Conservation (phyloP, 1,140 invertebrate genomes). For the Antheraea pernyi region DNA sequence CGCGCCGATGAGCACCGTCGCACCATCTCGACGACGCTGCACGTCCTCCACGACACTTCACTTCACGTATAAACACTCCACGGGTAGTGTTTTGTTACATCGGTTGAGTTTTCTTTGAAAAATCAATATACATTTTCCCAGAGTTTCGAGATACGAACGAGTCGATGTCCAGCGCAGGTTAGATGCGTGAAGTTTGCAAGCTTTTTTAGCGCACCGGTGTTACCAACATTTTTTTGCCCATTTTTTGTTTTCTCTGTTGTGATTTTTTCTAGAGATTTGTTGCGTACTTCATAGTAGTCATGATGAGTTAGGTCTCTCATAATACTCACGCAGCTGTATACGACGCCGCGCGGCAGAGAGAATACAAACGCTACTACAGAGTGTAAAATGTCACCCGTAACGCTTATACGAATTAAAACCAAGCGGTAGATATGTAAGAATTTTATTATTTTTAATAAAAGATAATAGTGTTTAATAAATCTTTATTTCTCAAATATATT, state of each 20-base stretch:
- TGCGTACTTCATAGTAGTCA: slow-evolving; percentile 61
- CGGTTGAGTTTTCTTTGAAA: slow-evolving; percentile 80
- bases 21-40: slow-evolving; percentile 74
- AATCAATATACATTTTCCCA: slow-evolving; percentile 81
- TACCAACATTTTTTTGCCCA: slow-evolving; percentile 80
- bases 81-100: slow-evolving; percentile 79
- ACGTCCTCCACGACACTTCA: slow-evolving; percentile 69
- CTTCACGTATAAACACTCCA: slow-evolving; percentile 76
- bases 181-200: slow-evolving; percentile 80
- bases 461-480: not conserved
- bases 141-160: slow-evolving; percentile 77
- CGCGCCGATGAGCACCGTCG: slow-evolving; percentile 69
- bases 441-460: not conserved
- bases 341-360: slow-evolving; percentile 46
- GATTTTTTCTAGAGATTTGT: slow-evolving; percentile 77
- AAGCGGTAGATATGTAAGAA: not conserved
- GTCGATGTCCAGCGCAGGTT: slow-evolving; percentile 81
- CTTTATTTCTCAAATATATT: slow-evolving; percentile 4
- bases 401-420: not conserved
- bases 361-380: not conserved
- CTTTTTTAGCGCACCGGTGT: slow-evolving; percentile 81
- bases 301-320: slow-evolving; percentile 56
- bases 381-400: not conserved
- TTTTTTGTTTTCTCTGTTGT: slow-evolving; percentile 78
- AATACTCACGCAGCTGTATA: slow-evolving; percentile 45